Evolutionary conservation across 1,140 invertebrate genomes (phyloP), one percentile per base, ranked within the genome.

Genomic region (Dendroctonus ponderosae): DNA sequence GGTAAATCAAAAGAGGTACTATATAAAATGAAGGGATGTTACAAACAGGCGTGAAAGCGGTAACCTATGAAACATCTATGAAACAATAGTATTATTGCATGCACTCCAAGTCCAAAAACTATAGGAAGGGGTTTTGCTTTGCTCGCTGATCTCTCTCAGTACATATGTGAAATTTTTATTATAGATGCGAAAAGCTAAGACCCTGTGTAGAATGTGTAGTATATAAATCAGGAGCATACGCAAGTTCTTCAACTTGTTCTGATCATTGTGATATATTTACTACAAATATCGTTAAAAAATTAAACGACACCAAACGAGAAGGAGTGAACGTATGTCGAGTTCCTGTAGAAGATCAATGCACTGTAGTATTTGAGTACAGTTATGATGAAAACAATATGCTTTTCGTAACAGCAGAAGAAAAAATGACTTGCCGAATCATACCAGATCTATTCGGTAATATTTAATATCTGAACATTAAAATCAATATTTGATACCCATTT

Each of bases 181-280:
- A 88, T 98, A 77, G 75, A 63, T 79, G 97, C 78, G 85, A 89
- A 26, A 91, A 96, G 73, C 88, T 96, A 72, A 92, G 90, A 76
- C 85, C 90, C 46, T 99, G 97, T 80, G 95, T 99, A n/a, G 88
- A 97, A 79, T 99, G 97, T 77, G 86, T 90, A 77, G 88, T 91
- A 68, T 94, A 94, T 78, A 80, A 89, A 52, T 91, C 89, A 39
- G 95, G 94, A 2, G 85, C 83, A 64, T 86, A 90, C 54, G 46
- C 39, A 26, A 86, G 86, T 40, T 82, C 86, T 70, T 82, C 85
- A 62, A 81, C 85, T 43, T 81, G 80, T 65, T 71, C 74, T n/a
- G 52, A 69, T 7, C 78, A 77, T 49, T 86, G 84, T 71, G 79
- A 78, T 0, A 71, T 75, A 14, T 83, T 81, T 70, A 72, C 72